phyloP scores from a whole-genome alignment of 1,140 invertebrate species.

The Drosophila mauritiana region DNA sequence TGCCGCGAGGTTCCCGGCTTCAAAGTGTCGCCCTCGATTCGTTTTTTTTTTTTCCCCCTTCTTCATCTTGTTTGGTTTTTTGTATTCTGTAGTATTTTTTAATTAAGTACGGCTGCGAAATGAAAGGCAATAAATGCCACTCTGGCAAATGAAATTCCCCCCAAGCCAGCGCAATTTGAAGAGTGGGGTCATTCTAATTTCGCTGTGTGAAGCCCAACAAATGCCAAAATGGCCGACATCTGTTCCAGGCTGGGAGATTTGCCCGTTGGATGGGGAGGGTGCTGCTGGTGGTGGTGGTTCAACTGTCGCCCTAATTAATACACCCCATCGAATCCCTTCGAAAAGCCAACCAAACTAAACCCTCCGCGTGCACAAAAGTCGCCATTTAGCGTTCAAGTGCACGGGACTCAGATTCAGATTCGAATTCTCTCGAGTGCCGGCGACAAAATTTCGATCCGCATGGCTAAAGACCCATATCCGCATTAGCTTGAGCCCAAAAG shows the following conservation, averaged over 20 bases:
- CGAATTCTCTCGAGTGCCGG: constrained; percentile 40
- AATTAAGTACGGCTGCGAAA: constrained; percentile 44
- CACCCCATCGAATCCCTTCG: constrained; percentile 29
- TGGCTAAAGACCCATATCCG: constrained; percentile 12
- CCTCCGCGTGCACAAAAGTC: constrained; percentile 61
- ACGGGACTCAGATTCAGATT: not conserved
- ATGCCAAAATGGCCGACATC: constrained; percentile 75
- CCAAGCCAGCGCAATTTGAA: constrained; percentile 1
- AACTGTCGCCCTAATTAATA: constrained; percentile 76
- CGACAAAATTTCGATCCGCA: constrained; percentile 62
- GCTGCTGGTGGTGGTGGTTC: constrained; percentile 2
- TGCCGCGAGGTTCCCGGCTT: constrained; percentile 20
- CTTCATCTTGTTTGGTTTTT: not conserved
- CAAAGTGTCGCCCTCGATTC: constrained; percentile 42
- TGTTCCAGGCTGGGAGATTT: constrained; percentile 9
- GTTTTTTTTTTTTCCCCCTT: constrained; percentile 15
- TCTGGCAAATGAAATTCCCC: constrained; percentile 58
- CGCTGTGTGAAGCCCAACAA: constrained; percentile 55
- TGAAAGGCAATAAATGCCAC: constrained; percentile 57
- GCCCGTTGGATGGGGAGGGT: not conserved
- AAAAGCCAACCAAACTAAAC: constrained; percentile 2
- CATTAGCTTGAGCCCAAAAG: constrained; percentile 27
- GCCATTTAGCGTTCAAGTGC: constrained; percentile 72
- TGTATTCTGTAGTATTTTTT: constrained; percentile 29
- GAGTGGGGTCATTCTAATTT: constrained; percentile 21